Conservation (phyloP, 2,888 invertebrate genomes). For the Epsilonema sp. region DNA sequence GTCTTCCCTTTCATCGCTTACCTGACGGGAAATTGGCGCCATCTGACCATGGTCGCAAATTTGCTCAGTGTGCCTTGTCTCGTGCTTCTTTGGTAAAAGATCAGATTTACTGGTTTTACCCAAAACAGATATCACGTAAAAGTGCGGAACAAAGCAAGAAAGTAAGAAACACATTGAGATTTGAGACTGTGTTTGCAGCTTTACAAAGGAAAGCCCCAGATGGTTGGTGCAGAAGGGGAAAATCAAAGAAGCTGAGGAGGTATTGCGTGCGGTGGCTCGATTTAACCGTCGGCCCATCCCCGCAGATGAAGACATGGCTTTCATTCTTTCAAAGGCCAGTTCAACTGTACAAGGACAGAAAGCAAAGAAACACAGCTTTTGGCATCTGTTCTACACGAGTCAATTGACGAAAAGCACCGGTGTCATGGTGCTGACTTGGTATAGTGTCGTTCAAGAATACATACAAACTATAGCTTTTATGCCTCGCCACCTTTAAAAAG, state of each 20-base stretch:
- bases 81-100: no score
- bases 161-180: no score
- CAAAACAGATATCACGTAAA: no score
- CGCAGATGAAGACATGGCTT: neutral
- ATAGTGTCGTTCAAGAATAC: no score
- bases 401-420: neutral
- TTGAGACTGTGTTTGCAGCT: slow-evolving; percentile 5
- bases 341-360: neutral
- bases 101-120: no score
- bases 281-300: slow-evolving; percentile 11
- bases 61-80: no score
- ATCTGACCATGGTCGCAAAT: no score
- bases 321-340: neutral
- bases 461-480: no score
- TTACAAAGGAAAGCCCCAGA: slow-evolving; percentile 11
- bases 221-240: slow-evolving; percentile 14
- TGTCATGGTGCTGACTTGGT: neutral
- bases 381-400: neutral
- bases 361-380: neutral
- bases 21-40: slow-evolving; percentile 4
- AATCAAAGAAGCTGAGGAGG: slow-evolving; percentile 10
- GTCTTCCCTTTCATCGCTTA: slow-evolving; percentile 16
- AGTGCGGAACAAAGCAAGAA: no score
- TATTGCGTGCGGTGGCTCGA: slow-evolving; percentile 10
- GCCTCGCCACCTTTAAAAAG: no score